phyloP scores from a whole-genome alignment of 2,113 vertebrate species.

The Leptodactylus fuscus region DNA sequence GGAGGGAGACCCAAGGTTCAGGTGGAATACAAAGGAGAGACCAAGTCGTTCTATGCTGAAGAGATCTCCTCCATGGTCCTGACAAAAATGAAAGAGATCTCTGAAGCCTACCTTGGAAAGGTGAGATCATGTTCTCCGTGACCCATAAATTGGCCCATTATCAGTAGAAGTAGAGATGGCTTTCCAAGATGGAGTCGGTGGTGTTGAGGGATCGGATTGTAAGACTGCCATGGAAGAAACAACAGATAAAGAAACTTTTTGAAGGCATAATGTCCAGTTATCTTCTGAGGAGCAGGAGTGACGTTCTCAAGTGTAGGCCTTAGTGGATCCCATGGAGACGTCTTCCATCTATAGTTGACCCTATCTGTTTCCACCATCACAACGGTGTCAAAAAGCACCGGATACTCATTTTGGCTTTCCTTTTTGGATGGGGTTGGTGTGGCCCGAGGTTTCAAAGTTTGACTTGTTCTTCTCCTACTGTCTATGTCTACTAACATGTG shows the following conservation, averaged over 20 bases:
- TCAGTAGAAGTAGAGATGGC: neutral
- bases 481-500: neutral
- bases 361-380: neutral
- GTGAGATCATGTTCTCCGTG: conserved; percentile 62
- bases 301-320: no score
- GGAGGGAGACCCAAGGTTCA: conserved; percentile 85
- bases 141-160: neutral
- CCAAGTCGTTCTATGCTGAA: conserved; percentile 85
- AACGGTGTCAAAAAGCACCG: neutral
- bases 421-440: no score
- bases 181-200: neutral
- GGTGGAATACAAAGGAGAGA: conserved; percentile 89
- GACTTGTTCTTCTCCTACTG: no score
- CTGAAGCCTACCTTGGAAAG: conserved; percentile 89
- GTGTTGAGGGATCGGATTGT: neutral
- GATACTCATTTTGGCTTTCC: neutral
- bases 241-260: no score
- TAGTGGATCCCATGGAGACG: neutral
- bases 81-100: conserved; percentile 92
- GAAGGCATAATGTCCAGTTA: no score
- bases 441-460: no score
- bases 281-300: no score
- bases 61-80: conserved; percentile 93
- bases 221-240: neutral
- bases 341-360: neutral